These are phyloP conservation scores for Mormyrus iriodes DNA, from an alignment of 2,113 vertebrate genomes.

Conservation along the genomic window DNA sequence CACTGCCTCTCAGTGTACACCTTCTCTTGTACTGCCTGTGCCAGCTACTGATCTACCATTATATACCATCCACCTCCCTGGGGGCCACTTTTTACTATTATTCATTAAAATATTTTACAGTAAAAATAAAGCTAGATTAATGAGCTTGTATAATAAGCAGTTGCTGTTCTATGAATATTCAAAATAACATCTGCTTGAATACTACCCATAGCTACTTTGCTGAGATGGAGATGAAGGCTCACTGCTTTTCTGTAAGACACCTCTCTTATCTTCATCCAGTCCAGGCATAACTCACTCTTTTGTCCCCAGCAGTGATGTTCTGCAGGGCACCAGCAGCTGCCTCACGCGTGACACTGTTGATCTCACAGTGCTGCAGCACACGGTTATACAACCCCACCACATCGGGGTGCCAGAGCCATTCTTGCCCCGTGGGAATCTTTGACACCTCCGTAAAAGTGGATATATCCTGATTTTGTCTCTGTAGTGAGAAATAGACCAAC, in stretches of 20 bases:
- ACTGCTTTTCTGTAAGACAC: not conserved
- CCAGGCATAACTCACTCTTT: constrained; percentile 61
- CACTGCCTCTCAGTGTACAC: not conserved
- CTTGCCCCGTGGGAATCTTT: constrained; percentile 78
- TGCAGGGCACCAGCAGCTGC: constrained; percentile 82
- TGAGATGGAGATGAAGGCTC: not conserved
- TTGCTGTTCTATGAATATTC: not conserved
- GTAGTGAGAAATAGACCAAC: constrained; percentile 6
- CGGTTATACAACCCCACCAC: constrained; percentile 77
- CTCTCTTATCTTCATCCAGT: not conserved
- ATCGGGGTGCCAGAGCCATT: constrained; percentile 94
- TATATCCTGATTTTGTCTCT: constrained; percentile 66
- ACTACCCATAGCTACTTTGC: not conserved
- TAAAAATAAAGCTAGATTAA: not conserved
- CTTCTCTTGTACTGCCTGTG: not conserved
- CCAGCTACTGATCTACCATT: not conserved
- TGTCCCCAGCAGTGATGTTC: constrained; percentile 85
- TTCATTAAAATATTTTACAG: not conserved
- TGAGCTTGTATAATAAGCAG: not conserved
- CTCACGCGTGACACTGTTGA: constrained; percentile 72
- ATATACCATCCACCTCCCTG: not conserved
- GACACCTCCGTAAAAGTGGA: constrained; percentile 77
- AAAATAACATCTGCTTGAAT: not conserved
- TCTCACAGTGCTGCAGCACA: constrained; percentile 74
- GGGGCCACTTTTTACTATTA: not conserved